Percentiles rank a stretch among this genome's conserved stretches.
Conservation (phyloP, 2,113 vertebrate genomes). For the Irena cyanogastra region DNA sequence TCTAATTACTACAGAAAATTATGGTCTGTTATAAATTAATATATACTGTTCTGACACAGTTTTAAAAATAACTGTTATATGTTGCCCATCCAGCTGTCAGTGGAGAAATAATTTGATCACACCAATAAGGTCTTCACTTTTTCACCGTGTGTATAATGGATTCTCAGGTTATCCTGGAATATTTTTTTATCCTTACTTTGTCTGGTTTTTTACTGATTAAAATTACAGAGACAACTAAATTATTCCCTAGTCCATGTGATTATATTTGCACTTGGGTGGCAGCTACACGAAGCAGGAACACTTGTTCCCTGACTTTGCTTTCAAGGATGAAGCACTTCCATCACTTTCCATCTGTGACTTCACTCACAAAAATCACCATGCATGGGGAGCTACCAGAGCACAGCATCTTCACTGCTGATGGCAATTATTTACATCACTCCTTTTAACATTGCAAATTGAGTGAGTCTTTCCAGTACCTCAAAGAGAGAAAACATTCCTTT, state of each 20-base stretch:
- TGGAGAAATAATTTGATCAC: background rate
- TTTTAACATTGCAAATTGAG: background rate
- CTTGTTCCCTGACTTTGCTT: fast-evolving
- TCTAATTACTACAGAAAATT: conserved; percentile 21
- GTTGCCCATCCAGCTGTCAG: background rate
- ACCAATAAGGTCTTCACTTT: background rate
- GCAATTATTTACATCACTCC: background rate
- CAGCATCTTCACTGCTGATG: background rate
- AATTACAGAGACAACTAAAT: background rate
- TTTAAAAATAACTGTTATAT: background rate
- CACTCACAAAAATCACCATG: background rate
- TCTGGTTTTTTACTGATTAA: background rate
- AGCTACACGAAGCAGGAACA: background rate
- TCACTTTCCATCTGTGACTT: background rate
- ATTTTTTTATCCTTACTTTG: background rate
- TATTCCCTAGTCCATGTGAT: background rate
- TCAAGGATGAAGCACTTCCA: background rate
- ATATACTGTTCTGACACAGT: background rate
- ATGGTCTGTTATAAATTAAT: background rate
- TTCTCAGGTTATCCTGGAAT: background rate
- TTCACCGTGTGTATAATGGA: fast-evolving
- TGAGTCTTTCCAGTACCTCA: background rate
- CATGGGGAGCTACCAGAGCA: background rate
- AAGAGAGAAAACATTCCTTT: background rate
- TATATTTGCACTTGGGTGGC: background rate